Conservation (phyloP, 2,113 vertebrate species). For the Colistium nudipinnis region DNA sequence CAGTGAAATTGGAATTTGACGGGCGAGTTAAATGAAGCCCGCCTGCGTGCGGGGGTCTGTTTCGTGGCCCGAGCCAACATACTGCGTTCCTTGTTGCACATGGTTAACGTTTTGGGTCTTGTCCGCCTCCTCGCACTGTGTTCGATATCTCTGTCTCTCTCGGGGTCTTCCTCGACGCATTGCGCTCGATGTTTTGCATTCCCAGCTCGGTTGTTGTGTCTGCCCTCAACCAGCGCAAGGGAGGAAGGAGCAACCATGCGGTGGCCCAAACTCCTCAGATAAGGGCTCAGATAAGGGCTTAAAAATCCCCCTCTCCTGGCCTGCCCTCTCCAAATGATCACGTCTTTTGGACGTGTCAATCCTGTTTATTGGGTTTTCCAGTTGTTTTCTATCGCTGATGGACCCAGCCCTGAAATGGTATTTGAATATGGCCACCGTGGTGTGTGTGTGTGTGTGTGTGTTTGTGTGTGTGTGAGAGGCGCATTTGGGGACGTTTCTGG, state of each 20-base stretch:
- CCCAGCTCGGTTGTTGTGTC: too few species aligned
- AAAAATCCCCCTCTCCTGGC: too few species aligned
- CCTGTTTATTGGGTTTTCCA: background rate
- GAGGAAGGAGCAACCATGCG: too few species aligned
- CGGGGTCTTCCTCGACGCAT: background rate
- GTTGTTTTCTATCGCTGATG: background rate
- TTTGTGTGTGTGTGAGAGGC: too few species aligned
- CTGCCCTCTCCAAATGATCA: background rate
- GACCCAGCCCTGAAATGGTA: background rate
- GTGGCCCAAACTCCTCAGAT: background rate
- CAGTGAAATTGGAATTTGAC: slow-evolving; percentile 5
- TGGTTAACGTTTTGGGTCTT: slow-evolving; percentile 15
- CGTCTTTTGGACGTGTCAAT: background rate
- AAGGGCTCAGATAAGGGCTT: too few species aligned
- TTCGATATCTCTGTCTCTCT: background rate
- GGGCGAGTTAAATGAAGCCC: slow-evolving; percentile 31
- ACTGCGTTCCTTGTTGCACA: slow-evolving; percentile 20
- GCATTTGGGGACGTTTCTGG: too few species aligned
- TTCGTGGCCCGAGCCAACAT: slow-evolving; percentile 13
- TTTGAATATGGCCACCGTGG: background rate
- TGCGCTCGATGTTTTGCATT: too few species aligned
- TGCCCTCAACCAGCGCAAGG: too few species aligned
- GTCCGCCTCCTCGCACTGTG: background rate
- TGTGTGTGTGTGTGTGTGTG: slow-evolving; percentile 12
- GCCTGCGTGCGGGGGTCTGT: slow-evolving; percentile 6